Percentiles rank a stretch among this genome's conserved stretches.
phyloP scores from a whole-genome alignment of 2,797 vertebrate genomes.

The Miichthys miiuy region DNA sequence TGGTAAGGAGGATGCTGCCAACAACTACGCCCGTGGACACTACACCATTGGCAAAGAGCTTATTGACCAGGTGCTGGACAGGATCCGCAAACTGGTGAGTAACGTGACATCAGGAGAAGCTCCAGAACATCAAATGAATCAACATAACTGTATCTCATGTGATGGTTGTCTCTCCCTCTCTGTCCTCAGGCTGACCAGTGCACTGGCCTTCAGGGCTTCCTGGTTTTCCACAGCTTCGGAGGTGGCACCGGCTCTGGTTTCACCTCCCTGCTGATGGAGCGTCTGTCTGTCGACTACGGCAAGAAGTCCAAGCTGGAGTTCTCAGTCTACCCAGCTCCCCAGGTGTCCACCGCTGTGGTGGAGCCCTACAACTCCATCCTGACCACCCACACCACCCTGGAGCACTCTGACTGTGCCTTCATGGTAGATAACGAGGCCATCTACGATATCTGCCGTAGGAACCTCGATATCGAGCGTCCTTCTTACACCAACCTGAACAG shows the following conservation, averaged over 20 bases:
- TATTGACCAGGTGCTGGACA: too few relatives aligned
- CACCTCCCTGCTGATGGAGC: conserved; percentile 88
- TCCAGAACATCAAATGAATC: too few relatives aligned
- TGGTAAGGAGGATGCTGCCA: too few relatives aligned
- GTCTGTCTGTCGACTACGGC: conserved; percentile 87
- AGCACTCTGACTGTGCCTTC: conserved; percentile 86
- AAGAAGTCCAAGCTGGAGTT: conserved; percentile 91
- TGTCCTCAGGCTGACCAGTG: conserved; percentile 74
- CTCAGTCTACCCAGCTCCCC: conserved; percentile 88
- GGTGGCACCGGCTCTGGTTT: conserved; percentile 90
- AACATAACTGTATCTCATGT: background rate
- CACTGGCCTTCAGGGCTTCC: conserved; percentile 81
- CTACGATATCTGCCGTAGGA: conserved; percentile 87
- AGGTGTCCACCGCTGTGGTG: conserved; percentile 90
- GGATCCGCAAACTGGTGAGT: too few relatives aligned
- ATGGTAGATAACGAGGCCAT: conserved; percentile 80
- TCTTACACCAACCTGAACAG: conserved; percentile 87
- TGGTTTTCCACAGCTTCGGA: conserved; percentile 89
- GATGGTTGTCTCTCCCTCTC: background rate
- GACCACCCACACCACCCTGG: conserved; percentile 83
- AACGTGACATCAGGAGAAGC: too few relatives aligned
- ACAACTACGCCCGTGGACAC: too few relatives aligned
- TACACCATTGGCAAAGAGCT: too few relatives aligned
- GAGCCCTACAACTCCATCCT: conserved; percentile 89
- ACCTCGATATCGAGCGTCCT: conserved; percentile 86